Evolutionary conservation across 2,888 invertebrate species (phyloP), one percentile per base, ranked within the genome.

Genomic region (Tupiocoris notatus): DNA sequence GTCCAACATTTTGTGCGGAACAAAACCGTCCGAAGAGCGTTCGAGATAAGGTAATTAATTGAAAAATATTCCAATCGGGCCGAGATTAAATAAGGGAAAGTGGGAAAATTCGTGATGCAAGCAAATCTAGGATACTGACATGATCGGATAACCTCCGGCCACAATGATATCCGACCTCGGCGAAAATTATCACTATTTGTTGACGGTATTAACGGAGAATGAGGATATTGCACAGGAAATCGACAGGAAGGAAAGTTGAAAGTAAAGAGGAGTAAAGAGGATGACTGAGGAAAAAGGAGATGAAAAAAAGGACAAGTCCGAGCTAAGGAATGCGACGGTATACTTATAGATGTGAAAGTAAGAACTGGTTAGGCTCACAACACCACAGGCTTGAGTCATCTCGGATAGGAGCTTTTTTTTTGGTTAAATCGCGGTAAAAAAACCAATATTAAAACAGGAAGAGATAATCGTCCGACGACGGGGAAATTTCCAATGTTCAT

Each of bases 311-410:
- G 73, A 73, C 73, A 63, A 73, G 61, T 23, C 25, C 61, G 57
- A 39, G 73, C 39, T 24, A 20, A 62, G 73, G 73, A 73, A 73
- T 73, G 73, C 62, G 73, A 73, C 63, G 73, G 61, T 73, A 73
- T 73, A 73, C 73, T 63, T 73, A 54, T 62, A 73, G 73, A 73
- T 73, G 73, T 73, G 73, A 73, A 73, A 73, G 73, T 73, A 73
- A 73, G 73, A 73, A 73, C 73, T 73, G 73, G 73, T 73, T 73
- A 73, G 61, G 25, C 73, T 73, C 73, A 73, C 59, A 73, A 67
- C 67, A 67, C 39, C 12, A 12, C 39, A 3, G 39, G 6, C 59
- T 59, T 3, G 39, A 12, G 39, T 39, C 39, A 7, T 39, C 39
- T 39, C 39, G n/a, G n/a, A n/a, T n/a, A n/a, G n/a, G n/a, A n/a